Evolutionary conservation across 2,113 vertebrate genomes (phyloP).

Genomic region (Salvelinus alpinus): DNA sequence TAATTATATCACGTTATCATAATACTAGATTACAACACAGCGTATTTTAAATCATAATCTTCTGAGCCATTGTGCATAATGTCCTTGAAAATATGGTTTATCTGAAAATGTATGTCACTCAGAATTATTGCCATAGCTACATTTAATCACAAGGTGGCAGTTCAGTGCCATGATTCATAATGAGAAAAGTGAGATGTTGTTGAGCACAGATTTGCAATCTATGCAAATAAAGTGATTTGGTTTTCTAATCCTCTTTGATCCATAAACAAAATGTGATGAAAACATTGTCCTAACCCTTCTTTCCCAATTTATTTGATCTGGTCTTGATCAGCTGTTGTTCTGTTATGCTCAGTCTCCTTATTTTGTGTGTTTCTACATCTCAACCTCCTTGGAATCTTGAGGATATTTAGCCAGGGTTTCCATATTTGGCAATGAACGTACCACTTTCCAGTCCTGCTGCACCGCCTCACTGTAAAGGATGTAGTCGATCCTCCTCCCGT

Average conservation of each 20-base stretch:
- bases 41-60: neutral
- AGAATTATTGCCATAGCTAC: neutral
- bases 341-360: neutral
- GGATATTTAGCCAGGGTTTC: neutral
- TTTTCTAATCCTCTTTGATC: constrained; percentile 25
- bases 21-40: neutral
- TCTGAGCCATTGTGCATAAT: neutral
- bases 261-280: neutral
- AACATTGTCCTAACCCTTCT: neutral
- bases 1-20: neutral
- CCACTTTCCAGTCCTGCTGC: constrained; percentile 92
- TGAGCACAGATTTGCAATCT: neutral
- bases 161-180: neutral
- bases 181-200: neutral
- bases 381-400: neutral
- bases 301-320: neutral
- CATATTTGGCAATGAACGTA: constrained; percentile 51
- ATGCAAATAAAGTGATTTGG: constrained; percentile 34
- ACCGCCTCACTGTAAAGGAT: constrained; percentile 92
- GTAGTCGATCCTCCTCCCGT: constrained; percentile 93
- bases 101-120: neutral
- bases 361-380: neutral
- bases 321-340: neutral
- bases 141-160: constrained; percentile 48
- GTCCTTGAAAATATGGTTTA: neutral